These are phyloP conservation scores for Calcarius ornatus DNA, from an alignment of 2,113 vertebrate species.

Conservation along the genomic window DNA sequence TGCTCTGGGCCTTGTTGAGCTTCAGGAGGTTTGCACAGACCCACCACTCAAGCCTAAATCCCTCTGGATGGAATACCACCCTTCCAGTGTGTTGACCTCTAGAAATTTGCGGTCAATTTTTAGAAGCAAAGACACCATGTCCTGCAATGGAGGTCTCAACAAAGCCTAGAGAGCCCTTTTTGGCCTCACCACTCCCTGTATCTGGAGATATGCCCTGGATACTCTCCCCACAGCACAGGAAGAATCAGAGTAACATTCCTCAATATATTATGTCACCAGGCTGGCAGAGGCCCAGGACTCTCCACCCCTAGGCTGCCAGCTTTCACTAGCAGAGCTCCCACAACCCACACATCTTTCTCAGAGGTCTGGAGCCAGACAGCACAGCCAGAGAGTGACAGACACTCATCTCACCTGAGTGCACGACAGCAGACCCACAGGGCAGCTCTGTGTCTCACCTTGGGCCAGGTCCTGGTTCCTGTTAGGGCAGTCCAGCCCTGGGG, in stretches of 20 bases:
- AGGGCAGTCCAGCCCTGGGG: not conserved
- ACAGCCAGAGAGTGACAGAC: not conserved
- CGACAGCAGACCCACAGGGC: not conserved
- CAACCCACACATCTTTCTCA: not conserved
- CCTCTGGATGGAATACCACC: not conserved
- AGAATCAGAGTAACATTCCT: not conserved
- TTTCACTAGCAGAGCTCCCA: not conserved
- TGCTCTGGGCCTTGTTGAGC: not conserved
- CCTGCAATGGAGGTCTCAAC: not conserved
- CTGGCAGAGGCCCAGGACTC: not conserved
- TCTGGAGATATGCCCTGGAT: not conserved
- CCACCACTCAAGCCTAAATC: not conserved
- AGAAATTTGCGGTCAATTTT: not conserved
- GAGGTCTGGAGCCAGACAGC: not conserved
- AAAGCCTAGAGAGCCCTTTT: not conserved
- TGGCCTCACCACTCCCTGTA: not conserved
- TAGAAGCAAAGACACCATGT: not conserved
- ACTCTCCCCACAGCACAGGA: not conserved
- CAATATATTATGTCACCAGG: not conserved
- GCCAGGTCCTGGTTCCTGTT: not conserved
- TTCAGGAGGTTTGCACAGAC: not conserved
- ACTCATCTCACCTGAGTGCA: not conserved
- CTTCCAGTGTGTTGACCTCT: not conserved
- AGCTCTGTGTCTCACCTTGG: not conserved
- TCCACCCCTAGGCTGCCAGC: not conserved